A percentile compares a stretch with the other conserved stretches of the same genome.
phyloP scores from a whole-genome alignment of 2,797 vertebrate genomes.

The Eremophila alpestris region DNA sequence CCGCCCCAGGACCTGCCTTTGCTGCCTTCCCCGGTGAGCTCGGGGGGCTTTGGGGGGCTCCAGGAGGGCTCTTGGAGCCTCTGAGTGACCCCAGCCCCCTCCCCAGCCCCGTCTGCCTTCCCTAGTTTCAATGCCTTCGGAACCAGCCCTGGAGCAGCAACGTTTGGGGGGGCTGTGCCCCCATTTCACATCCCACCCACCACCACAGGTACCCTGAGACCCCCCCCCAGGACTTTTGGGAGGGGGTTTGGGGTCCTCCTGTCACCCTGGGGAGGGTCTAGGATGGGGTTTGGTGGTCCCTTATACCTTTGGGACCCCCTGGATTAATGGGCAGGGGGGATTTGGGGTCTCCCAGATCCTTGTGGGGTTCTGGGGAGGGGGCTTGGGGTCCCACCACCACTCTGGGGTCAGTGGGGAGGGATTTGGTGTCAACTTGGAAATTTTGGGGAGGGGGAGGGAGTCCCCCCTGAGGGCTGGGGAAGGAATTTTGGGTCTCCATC shows the following conservation, averaged over 20 bases:
- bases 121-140: slow-evolving; percentile 67
- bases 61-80: neutral
- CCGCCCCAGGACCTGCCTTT: neutral
- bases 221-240: neutral
- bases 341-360: neutral
- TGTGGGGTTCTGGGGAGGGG: neutral
- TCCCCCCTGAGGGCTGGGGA: too few relatives aligned
- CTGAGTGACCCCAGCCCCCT: neutral
- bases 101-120: slow-evolving; percentile 14
- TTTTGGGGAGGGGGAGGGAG: neutral
- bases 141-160: neutral
- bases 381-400: neutral
- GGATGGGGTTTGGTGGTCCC: neutral
- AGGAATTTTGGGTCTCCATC: neutral
- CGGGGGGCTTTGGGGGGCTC: neutral
- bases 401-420: neutral
- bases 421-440: neutral
- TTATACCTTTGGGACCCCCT: neutral
- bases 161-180: slow-evolving; percentile 35
- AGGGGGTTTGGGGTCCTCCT: neutral
- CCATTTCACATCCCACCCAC: slow-evolving; percentile 17
- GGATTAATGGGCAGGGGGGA: neutral
- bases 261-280: neutral
- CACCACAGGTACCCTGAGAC: neutral
- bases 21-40: neutral